Evolutionary conservation across 2,888 invertebrate genomes (phyloP).

Genomic region (Invenusta paracnida): DNA sequence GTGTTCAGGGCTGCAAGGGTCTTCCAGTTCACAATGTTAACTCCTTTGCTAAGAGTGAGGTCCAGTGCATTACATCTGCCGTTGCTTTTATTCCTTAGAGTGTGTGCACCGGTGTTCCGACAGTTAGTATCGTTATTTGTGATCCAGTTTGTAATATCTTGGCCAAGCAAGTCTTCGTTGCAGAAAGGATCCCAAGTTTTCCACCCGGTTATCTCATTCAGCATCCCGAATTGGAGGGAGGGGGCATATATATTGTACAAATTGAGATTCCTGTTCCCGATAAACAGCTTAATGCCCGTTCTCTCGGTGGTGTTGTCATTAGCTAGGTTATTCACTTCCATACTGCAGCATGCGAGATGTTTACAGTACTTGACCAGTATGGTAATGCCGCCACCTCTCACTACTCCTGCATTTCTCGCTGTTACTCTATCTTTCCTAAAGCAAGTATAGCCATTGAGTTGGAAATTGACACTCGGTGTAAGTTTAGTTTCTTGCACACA

Average conservation of each 20-base stretch:
- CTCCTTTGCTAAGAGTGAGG: too few species aligned
- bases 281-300: neutral
- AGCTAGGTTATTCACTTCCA: neutral
- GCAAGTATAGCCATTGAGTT: neutral
- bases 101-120: too few species aligned
- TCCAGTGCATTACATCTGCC: too few species aligned
- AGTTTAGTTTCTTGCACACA: constrained; percentile 22
- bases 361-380: neutral
- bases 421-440: neutral
- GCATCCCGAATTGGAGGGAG: neutral
- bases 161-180: neutral
- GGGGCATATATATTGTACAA: neutral
- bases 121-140: too few species aligned
- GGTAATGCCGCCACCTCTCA: neutral
- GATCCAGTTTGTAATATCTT: too few species aligned
- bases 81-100: too few species aligned
- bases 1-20: too few species aligned
- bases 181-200: neutral
- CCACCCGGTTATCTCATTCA: neutral
- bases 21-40: too few species aligned
- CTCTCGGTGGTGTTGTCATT: neutral
- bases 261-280: neutral
- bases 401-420: neutral
- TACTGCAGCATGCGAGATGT: neutral
- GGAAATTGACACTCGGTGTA: neutral